These are phyloP conservation scores for Myrmecophaga tridactyla DNA, from an alignment of 2,113 vertebrate species.

Conservation along the genomic window DNA sequence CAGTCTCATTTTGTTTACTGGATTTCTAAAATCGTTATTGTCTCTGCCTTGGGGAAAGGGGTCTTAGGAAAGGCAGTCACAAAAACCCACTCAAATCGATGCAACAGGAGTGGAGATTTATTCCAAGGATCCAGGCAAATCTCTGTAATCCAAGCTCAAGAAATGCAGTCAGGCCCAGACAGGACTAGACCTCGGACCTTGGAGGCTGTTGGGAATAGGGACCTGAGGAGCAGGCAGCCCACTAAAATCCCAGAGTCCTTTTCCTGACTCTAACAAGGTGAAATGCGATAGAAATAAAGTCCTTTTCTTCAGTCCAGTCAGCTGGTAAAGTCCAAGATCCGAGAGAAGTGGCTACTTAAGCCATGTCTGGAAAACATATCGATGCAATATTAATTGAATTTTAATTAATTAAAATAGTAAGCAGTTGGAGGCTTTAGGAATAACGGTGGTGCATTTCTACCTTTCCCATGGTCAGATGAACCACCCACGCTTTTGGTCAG, in stretches of 20 bases:
- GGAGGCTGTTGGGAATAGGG: background rate
- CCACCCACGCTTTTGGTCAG: background rate
- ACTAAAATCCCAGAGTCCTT: background rate
- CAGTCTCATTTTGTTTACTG: background rate
- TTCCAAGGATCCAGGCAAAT: background rate
- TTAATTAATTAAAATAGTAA: background rate
- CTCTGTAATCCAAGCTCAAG: background rate
- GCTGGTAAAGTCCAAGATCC: background rate
- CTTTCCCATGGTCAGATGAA: background rate
- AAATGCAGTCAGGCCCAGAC: background rate
- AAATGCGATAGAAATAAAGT: background rate
- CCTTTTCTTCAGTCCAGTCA: background rate
- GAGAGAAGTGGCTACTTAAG: background rate
- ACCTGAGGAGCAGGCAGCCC: accelerated
- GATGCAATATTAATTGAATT: background rate
- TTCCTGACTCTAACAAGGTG: background rate
- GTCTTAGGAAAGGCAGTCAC: background rate
- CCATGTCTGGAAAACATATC: background rate
- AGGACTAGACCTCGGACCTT: background rate
- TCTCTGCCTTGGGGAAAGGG: background rate
- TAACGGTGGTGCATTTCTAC: background rate
- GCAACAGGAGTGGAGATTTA: background rate
- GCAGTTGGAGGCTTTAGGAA: background rate
- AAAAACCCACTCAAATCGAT: background rate
- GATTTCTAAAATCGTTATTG: background rate